These are phyloP conservation scores for Drosophila azteca DNA, from an alignment of 1,140 invertebrate genomes.

Conservation along the genomic window DNA sequence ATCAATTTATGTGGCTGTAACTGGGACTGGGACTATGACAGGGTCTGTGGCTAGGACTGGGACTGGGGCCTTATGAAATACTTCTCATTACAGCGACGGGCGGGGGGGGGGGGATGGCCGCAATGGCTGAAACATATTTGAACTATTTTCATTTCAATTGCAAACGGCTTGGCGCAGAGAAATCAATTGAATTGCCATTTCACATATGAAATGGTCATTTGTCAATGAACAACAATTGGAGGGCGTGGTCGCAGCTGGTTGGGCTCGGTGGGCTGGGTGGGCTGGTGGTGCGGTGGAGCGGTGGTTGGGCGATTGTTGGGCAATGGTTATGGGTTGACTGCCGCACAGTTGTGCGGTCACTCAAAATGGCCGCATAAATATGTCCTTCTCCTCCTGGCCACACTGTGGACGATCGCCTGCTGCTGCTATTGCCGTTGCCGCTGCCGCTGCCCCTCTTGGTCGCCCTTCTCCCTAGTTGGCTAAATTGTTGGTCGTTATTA, in stretches of 20 bases:
- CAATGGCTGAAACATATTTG: constrained; percentile 71
- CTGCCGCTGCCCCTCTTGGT: constrained; percentile 19
- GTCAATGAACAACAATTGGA: constrained; percentile 77
- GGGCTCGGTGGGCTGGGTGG: constrained; percentile 13
- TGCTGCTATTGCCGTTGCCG: constrained; percentile 10
- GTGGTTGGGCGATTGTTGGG: constrained; percentile 5
- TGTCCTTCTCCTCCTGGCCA: constrained; percentile 58
- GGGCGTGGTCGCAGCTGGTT: constrained; percentile 44
- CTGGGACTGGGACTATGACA: background rate
- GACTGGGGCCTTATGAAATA: constrained; percentile 69
- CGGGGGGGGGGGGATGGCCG: constrained; percentile 17
- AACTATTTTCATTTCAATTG: constrained; percentile 82
- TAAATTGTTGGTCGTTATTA: constrained; percentile 81
- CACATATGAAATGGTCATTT: constrained; percentile 82
- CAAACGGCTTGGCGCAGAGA: constrained; percentile 69
- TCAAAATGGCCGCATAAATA: constrained; percentile 81
- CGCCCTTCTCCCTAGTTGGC: constrained; percentile 24
- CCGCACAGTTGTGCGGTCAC: constrained; percentile 61
- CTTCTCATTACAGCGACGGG: constrained; percentile 63
- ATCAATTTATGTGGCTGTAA: constrained; percentile 47
- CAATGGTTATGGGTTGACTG: constrained; percentile 34
- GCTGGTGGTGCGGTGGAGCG: constrained; percentile 26
- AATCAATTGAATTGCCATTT: constrained; percentile 82
- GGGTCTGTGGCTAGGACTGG: background rate
- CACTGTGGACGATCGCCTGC: constrained; percentile 27